A percentile compares a stretch with the other conserved stretches of the same genome.
Conservation (phyloP, 2,888 invertebrate genomes). For the Megalurothrips usitatus region DNA sequence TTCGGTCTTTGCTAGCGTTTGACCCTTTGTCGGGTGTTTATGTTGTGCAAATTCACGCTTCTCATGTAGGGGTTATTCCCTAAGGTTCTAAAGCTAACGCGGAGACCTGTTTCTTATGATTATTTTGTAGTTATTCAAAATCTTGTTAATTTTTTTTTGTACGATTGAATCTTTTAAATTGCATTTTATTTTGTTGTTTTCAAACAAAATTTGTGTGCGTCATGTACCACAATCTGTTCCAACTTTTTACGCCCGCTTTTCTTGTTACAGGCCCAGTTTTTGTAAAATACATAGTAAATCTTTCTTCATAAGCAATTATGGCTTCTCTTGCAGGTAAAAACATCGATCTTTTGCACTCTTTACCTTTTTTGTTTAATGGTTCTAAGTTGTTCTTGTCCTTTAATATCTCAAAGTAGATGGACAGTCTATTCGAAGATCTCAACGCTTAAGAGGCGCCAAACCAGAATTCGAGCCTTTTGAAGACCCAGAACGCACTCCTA, state of each 20-base stretch:
- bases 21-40: not conserved
- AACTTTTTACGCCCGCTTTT: not conserved
- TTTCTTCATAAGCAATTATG: no score
- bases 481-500: not conserved
- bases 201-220: not conserved
- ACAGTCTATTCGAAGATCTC: not conserved
- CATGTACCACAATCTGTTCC: not conserved
- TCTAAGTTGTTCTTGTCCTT: not conserved
- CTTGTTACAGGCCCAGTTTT: not conserved
- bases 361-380: not conserved
- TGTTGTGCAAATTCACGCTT: not conserved
- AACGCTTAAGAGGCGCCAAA: not conserved
- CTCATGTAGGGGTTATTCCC: not conserved
- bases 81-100: not conserved
- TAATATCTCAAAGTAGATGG: not conserved
- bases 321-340: no score
- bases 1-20: not conserved
- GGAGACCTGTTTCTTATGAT: not conserved
- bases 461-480: not conserved
- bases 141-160: not conserved
- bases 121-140: not conserved
- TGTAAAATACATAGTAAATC: not conserved
- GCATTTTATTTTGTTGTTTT: not conserved
- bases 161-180: not conserved
- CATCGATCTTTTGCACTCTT: no score